Evolutionary conservation across 2,113 vertebrate genomes (phyloP).

Genomic region (Pampusana beccarii): DNA sequence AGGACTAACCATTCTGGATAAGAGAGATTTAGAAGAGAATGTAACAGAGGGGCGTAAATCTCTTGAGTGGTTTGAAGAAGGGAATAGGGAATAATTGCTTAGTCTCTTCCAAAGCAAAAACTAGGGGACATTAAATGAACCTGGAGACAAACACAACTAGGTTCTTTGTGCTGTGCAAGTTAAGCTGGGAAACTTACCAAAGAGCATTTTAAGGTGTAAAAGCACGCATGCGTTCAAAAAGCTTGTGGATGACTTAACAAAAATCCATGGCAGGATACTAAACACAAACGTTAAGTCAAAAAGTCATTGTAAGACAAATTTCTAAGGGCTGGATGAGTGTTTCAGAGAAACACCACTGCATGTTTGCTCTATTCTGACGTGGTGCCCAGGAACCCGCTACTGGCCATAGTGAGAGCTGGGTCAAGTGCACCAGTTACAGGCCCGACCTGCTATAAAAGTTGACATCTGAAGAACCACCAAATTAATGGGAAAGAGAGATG

Average conservation of each 20-base stretch:
- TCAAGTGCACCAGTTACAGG: background rate
- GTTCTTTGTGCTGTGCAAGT: background rate
- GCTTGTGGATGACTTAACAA: background rate
- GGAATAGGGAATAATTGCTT: background rate
- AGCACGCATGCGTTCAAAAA: background rate
- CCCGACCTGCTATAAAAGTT: background rate
- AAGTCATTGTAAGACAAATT: background rate
- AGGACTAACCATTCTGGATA: background rate
- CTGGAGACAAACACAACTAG: background rate
- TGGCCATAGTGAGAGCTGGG: background rate
- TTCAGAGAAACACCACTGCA: background rate
- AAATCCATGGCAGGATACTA: background rate
- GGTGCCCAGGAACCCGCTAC: background rate
- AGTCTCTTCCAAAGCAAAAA: background rate
- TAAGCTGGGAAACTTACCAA: background rate
- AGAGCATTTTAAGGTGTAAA: background rate
- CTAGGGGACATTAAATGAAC: background rate
- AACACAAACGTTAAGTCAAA: background rate
- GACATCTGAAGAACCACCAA: background rate
- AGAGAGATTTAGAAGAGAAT: background rate
- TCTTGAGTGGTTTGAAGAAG: background rate
- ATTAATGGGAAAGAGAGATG: background rate
- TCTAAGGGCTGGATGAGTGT: background rate
- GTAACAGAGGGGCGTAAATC: background rate
- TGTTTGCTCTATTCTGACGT: background rate